Base-by-base conservation (phyloP, 2,113 vertebrate species). In the Callipepla squamata region DNA sequence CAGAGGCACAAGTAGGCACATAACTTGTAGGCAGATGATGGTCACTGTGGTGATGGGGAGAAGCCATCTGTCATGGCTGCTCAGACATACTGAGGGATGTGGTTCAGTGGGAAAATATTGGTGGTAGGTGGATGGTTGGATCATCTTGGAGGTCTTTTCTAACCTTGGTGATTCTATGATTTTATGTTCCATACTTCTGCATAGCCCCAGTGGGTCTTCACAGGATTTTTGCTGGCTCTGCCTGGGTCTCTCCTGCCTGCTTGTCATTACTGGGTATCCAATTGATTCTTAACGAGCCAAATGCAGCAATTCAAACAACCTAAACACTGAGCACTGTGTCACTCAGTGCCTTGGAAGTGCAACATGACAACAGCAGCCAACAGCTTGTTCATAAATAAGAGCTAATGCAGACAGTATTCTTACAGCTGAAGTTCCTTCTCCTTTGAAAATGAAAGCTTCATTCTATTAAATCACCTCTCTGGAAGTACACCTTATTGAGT, bases 321-420 rank as follows among this genome's bases (percentile, higher is more conserved):
- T 47, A 17, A 87, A 45, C 12, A 3, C 32, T 59, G 20, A 34
- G n/a, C 67, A 59, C 34, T 50, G 44, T 65, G 62, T 61, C 45
- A 61, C 48, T 57, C 48, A n/a, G 47, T 7, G 5, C 44, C 34
- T 36, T 55, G 53, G 40, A 65, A 63, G 40, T 34, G 18, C 1
- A 2, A 11, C n/a, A 23, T 38, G 30, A 69, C 44, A 85, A 44
- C n/a, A 70, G 77, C 77, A 65, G 63, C 65, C 72, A 86, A 28
- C 28, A 55, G 50, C 19, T 72, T 47, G 36, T 51, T 83, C 51
- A 28, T 78, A 85, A 65, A 53, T 61, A 65, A 68, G 40, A 51
- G 23, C 38, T 87, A 87, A 87, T 69, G 26, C 34, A 76, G 67
- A 61, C 44, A 40, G 51, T 13, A 66, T 78, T 80, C 84, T 72